These are phyloP conservation scores for Pterois miles DNA, from an alignment of 2,797 vertebrate genomes.

Conservation along the genomic window DNA sequence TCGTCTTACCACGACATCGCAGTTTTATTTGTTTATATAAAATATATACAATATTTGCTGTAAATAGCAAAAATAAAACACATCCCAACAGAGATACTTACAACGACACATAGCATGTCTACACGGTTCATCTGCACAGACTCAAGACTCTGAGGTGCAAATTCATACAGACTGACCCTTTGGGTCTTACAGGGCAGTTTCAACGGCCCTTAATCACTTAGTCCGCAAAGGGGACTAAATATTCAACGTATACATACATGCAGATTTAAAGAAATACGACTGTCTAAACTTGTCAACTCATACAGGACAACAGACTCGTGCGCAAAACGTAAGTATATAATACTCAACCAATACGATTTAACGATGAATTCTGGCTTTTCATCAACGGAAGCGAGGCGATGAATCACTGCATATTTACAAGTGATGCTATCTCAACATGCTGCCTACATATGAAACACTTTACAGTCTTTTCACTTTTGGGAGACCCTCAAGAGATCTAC, in stretches of 20 bases:
- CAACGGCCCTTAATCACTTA: constrained; percentile 78
- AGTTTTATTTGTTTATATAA: constrained; percentile 68
- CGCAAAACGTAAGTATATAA: constrained; percentile 79
- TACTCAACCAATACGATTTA: constrained; percentile 72
- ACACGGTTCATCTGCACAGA: constrained; percentile 78
- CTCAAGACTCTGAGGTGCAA: constrained; percentile 76
- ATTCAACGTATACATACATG: constrained; percentile 79
- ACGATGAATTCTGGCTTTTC: constrained; percentile 57
- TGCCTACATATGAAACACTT: constrained; percentile 9
- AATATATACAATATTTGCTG: constrained; percentile 68
- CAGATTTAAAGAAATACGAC: constrained; percentile 79
- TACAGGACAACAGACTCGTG: constrained; percentile 73
- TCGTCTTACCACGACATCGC: constrained; percentile 55
- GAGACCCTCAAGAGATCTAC: constrained; percentile 48
- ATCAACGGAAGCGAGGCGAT: constrained; percentile 40
- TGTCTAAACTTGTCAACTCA: constrained; percentile 74
- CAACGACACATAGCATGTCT: constrained; percentile 72
- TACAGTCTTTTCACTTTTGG: background rate
- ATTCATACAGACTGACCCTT: constrained; percentile 80
- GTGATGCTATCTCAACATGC: constrained; percentile 12
- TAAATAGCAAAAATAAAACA: constrained; percentile 67
- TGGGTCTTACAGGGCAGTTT: constrained; percentile 86
- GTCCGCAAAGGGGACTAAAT: constrained; percentile 78
- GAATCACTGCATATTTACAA: constrained; percentile 53
- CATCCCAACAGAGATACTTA: constrained; percentile 77